A percentile compares a stretch with the other conserved stretches of the same genome.
Conservation (phyloP, 2,113 vertebrate genomes). For the Artemisiospiza belli region DNA sequence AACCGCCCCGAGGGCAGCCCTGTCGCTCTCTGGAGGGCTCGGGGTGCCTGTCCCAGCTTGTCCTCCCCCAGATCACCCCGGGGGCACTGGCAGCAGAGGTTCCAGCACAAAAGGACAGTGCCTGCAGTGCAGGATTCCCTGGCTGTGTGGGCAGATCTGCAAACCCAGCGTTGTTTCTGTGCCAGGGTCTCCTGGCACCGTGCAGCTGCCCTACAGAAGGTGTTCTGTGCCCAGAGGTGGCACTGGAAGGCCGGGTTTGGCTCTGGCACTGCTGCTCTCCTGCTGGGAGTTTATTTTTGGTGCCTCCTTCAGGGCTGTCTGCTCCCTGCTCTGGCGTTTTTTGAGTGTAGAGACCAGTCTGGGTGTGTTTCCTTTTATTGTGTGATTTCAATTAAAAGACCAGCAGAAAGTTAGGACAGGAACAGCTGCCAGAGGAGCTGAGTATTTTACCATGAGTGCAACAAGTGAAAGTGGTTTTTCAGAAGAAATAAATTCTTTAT, state of each 20-base stretch:
- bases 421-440: not conserved
- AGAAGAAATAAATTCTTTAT: not conserved
- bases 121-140: not conserved
- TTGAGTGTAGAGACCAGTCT: not conserved
- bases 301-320: not conserved
- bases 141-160: not conserved
- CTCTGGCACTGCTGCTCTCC: not conserved
- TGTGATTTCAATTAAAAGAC: not conserved
- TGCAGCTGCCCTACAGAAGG: not conserved
- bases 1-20: not conserved
- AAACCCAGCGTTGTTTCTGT: rapidly evolving
- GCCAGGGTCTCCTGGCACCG: not conserved
- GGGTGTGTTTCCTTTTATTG: not conserved
- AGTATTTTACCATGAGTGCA: not conserved
- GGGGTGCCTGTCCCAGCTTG: not conserved
- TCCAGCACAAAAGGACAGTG: not conserved
- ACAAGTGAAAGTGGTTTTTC: not conserved
- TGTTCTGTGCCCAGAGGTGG: not conserved
- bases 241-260: not conserved
- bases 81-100: not conserved
- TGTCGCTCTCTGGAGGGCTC: not conserved
- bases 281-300: not conserved
- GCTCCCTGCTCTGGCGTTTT: not conserved
- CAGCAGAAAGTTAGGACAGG: not conserved
- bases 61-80: not conserved